Conservation (phyloP, 2,888 invertebrate species). For the Ametastegia equiseti region DNA sequence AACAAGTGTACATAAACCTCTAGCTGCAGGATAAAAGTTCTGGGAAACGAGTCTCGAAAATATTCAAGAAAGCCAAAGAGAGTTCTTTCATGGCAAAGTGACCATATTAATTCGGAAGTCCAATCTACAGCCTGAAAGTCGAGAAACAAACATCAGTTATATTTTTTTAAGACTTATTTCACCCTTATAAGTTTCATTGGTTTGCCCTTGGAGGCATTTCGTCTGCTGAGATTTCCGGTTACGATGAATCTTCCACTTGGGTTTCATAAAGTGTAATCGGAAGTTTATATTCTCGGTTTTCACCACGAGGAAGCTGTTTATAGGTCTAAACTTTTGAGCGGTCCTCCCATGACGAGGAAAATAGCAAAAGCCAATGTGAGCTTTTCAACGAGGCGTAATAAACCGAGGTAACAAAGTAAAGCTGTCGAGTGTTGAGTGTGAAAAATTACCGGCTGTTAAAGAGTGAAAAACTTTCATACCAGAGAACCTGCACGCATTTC, state of each 20-base stretch:
- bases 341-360: slow-evolving; percentile 20
- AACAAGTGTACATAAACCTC: no score
- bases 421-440: slow-evolving; percentile 11
- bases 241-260: not conserved
- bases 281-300: not conserved
- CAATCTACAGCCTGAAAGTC: not conserved
- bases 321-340: slow-evolving; percentile 21
- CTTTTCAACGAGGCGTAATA: slow-evolving; percentile 34
- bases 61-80: no score
- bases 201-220: not conserved
- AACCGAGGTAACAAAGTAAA: slow-evolving; percentile 29
- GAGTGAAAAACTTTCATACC: slow-evolving; percentile 14
- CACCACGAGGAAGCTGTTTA: not conserved
- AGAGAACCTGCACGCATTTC: no score
- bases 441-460: slow-evolving; percentile 29
- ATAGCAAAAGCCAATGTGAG: slow-evolving; percentile 30
- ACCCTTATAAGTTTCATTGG: slow-evolving; percentile 26
- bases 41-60: no score
- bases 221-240: slow-evolving; percentile 5
- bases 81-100: no score
- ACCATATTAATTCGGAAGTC: no score
- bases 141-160: not conserved
- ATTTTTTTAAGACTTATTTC: not conserved
- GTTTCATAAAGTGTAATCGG: not conserved
- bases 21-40: no score